Conservation (phyloP, 2,888 invertebrate species). For the Clunio marinus region DNA sequence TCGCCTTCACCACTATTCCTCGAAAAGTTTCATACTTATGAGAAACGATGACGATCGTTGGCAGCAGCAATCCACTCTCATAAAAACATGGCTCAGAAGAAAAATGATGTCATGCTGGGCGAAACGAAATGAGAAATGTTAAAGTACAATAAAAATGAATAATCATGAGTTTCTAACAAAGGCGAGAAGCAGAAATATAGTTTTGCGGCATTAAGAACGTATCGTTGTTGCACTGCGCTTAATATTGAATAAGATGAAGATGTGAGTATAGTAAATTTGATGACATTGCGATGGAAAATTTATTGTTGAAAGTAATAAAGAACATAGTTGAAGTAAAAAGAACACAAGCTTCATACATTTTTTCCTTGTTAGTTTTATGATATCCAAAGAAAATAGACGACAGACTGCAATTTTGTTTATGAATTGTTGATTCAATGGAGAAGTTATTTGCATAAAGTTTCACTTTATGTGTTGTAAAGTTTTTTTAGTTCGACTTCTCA, state of each 20-base stretch:
- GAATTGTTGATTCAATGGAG: too few relatives aligned
- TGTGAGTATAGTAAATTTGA: slow-evolving; percentile 8
- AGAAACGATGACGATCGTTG: slow-evolving; percentile 8
- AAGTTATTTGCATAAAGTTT: too few relatives aligned
- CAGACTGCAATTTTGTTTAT: too few relatives aligned
- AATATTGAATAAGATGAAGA: neutral
- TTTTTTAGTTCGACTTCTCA: too few relatives aligned
- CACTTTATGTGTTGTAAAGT: too few relatives aligned
- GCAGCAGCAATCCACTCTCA: neutral
- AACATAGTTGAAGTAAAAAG: too few relatives aligned
- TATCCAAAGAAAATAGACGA: too few relatives aligned
- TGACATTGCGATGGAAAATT: slow-evolving; percentile 12
- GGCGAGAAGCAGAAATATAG: slow-evolving; percentile 25
- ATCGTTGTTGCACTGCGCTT: neutral
- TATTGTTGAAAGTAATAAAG: too few relatives aligned
- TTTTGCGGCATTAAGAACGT: neutral
- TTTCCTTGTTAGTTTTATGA: too few relatives aligned
- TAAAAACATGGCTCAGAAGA: slow-evolving; percentile 5
- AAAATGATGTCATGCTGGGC: slow-evolving; percentile 10
- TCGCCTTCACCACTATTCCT: too few relatives aligned
- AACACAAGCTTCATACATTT: too few relatives aligned
- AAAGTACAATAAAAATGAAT: slow-evolving; percentile 26
- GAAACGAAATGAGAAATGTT: slow-evolving; percentile 19
- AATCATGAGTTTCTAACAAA: slow-evolving; percentile 17
- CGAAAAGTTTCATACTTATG: neutral